Evolutionary conservation across 2,113 vertebrate species (phyloP), one percentile per base, ranked within the genome.

Genomic region (Cygnus buccinator): DNA sequence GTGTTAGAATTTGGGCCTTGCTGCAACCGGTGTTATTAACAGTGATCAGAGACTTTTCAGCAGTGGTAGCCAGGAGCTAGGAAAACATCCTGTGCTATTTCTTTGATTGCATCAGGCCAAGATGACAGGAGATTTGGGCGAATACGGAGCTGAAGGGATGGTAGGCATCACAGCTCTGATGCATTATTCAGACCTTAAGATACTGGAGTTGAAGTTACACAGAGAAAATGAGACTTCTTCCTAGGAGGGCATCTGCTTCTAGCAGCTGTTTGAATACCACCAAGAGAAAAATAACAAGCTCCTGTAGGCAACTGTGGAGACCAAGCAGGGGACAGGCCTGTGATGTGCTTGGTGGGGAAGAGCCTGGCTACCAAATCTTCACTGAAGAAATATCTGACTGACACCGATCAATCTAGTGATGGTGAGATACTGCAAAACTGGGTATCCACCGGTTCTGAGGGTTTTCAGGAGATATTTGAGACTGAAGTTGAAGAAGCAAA

Each of bases 261-360:
- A 70, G 61, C 59, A 84, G 46, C 35, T 70, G 20, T 72, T 39
- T 44, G 67, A 78, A 39, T 39, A 31, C 0, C 6, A 52, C 62
- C 10, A 11, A n/a, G 37, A 63, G 59, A 55, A 65, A 67, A 76
- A 43, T 11, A 62, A 65, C 22, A 11, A 80, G 25, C 23, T 90
- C 12, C 59, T 65, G 3, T 10, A 52, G 54, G n/a, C 19, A 29
- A n/a, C 31, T 0, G 0, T 10, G 58, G 28, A 63, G 50, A 8
- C 50, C n/a, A 31, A 66, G 54, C 15, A 55, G 5, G 37, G 16
- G 21, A 28, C 66, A 43, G 19, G 13, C 44, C 77, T 0, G 2
- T 11, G 55, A 33, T 57, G 19, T 23, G 9, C 44, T 84, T 48
- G 20, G 4, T 39, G 59, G 46, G 50, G 17, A 33, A 29, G 8